Evolutionary conservation across 1,140 invertebrate genomes (phyloP).

Genomic region (Mylabris phalerata): DNA sequence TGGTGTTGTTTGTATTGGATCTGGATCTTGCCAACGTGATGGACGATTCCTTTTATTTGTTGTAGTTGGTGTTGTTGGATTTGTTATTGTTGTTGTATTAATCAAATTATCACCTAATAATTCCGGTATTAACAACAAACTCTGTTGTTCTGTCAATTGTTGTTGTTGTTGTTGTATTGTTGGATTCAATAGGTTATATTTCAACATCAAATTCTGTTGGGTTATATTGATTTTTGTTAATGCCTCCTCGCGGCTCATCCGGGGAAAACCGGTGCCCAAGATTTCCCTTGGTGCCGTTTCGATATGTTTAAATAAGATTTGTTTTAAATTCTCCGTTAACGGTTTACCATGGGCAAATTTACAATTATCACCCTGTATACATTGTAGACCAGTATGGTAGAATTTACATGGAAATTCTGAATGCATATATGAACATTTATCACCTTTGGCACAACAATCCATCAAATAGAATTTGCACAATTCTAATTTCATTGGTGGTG

Average conservation of each 20-base stretch:
- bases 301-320: slow-evolving; percentile 61
- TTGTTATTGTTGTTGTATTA: slow-evolving; percentile 1
- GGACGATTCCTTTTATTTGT: slow-evolving; percentile 44
- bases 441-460: slow-evolving; percentile 91
- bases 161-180: not conserved
- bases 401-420: slow-evolving; percentile 97
- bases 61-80: not conserved
- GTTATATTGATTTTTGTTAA: slow-evolving; percentile 63
- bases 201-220: slow-evolving; percentile 52
- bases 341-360: slow-evolving; percentile 88
- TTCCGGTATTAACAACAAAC: too few species aligned
- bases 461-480: slow-evolving; percentile 95
- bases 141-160: slow-evolving; percentile 26
- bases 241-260: slow-evolving; percentile 69
- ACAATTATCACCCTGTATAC: slow-evolving; percentile 73
- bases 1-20: slow-evolving; percentile 12
- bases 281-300: slow-evolving; percentile 87
- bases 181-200: slow-evolving; percentile 1
- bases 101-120: too few species aligned
- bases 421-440: slow-evolving; percentile 95
- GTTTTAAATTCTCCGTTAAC: slow-evolving; percentile 55
- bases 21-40: slow-evolving; percentile 53
- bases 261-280: slow-evolving; percentile 70
- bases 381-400: slow-evolving; percentile 87
- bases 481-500: slow-evolving; percentile 82